Evolutionary conservation across 2,113 vertebrate species (phyloP).

Genomic region (Hippocampus guttulatus): DNA sequence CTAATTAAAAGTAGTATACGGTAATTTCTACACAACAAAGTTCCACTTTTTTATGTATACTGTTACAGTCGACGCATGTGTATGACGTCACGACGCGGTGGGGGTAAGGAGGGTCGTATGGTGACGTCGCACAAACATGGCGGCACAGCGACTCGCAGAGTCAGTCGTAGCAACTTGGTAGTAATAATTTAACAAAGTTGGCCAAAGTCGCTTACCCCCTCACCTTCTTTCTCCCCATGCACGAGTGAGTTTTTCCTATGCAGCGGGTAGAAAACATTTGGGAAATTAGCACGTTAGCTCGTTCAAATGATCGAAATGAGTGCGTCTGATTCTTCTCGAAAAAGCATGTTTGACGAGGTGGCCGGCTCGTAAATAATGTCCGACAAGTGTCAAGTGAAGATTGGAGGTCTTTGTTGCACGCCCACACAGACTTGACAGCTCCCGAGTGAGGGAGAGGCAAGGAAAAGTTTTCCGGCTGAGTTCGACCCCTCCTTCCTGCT

Average conservation of each 20-base stretch:
- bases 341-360: not conserved
- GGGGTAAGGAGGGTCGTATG: not conserved
- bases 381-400: not conserved
- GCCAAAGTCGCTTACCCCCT: not conserved
- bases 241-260: not conserved
- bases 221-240: not conserved
- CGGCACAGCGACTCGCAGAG: not conserved
- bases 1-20: not conserved
- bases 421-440: not conserved
- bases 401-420: not conserved
- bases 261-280: not conserved
- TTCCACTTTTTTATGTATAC: not conserved
- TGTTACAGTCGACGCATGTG: not conserved
- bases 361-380: not conserved
- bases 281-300: not conserved
- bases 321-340: not conserved
- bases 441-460: not conserved
- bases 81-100: not conserved
- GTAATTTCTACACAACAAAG: not conserved
- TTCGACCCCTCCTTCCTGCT: slow-evolving; percentile 8
- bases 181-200: not conserved
- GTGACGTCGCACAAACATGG: slow-evolving; percentile 44
- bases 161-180: not conserved
- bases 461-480: not conserved
- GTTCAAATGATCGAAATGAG: not conserved